phyloP scores from a whole-genome alignment of 2,797 vertebrate species.

The Uromys caudimaculatus region DNA sequence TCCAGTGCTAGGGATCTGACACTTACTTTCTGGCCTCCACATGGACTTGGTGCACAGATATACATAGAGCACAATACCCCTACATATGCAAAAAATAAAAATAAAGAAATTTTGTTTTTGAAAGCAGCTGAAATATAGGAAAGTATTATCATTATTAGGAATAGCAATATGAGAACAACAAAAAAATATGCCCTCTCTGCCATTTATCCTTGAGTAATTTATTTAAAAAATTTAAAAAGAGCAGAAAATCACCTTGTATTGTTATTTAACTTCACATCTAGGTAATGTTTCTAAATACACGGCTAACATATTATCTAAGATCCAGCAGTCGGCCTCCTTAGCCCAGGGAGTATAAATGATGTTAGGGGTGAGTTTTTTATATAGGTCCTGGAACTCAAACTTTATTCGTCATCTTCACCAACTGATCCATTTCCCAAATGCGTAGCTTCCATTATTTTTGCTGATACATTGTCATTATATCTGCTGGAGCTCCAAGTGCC shows the following conservation, averaged over 20 bases:
- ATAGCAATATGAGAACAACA: neutral
- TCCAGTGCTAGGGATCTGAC: neutral
- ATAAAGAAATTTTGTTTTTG: neutral
- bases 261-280: too few relatives aligned
- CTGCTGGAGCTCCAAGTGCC: neutral
- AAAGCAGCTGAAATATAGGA: neutral
- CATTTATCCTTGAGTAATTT: too few relatives aligned
- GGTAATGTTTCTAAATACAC: neutral
- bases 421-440: too few relatives aligned
- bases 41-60: neutral
- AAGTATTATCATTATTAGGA: neutral
- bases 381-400: neutral
- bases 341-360: too few relatives aligned
- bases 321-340: too few relatives aligned
- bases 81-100: neutral
- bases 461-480: neutral
- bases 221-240: neutral
- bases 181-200: neutral
- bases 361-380: neutral
- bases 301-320: neutral
- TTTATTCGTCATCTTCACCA: neutral
- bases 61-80: neutral
- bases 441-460: neutral
- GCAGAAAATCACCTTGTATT: neutral
- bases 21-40: neutral